phyloP scores from a whole-genome alignment of 2,113 vertebrate genomes.

The Indicator maculatus region DNA sequence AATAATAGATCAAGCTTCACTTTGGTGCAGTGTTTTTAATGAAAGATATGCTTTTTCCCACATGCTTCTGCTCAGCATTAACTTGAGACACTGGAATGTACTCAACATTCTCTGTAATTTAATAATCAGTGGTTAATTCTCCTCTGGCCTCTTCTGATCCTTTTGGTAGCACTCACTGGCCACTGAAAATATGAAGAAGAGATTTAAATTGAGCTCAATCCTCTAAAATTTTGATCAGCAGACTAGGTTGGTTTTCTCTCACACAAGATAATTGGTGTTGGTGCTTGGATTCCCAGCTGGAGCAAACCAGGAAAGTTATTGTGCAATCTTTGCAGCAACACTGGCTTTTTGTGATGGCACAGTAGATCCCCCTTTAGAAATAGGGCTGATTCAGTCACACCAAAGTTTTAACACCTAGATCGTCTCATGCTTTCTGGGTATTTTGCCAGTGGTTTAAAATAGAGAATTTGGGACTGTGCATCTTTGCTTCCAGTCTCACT shows the following conservation, averaged over 20 bases:
- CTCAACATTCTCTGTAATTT: conserved; percentile 1
- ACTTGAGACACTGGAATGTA: neutral
- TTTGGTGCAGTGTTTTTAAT: conserved; percentile 31
- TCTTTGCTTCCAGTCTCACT: neutral
- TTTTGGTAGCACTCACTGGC: neutral
- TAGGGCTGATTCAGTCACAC: neutral
- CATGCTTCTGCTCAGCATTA: neutral
- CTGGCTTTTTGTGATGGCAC: neutral
- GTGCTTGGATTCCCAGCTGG: neutral
- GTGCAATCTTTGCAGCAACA: neutral
- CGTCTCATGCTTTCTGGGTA: neutral
- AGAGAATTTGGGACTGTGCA: neutral
- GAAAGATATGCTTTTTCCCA: conserved; percentile 1
- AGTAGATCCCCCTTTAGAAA: neutral
- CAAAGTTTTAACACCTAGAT: neutral
- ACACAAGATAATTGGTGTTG: neutral
- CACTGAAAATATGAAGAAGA: neutral
- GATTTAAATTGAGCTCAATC: neutral
- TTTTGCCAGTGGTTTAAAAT: neutral
- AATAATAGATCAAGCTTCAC: conserved; percentile 66
- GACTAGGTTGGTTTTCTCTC: neutral
- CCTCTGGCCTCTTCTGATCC: neutral
- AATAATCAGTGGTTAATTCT: conserved; percentile 25
- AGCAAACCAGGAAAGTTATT: neutral
- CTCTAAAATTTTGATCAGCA: conserved; percentile 14